These are phyloP conservation scores for Saccopteryx leptura DNA, from an alignment of 2,113 vertebrate genomes.

Conservation along the genomic window DNA sequence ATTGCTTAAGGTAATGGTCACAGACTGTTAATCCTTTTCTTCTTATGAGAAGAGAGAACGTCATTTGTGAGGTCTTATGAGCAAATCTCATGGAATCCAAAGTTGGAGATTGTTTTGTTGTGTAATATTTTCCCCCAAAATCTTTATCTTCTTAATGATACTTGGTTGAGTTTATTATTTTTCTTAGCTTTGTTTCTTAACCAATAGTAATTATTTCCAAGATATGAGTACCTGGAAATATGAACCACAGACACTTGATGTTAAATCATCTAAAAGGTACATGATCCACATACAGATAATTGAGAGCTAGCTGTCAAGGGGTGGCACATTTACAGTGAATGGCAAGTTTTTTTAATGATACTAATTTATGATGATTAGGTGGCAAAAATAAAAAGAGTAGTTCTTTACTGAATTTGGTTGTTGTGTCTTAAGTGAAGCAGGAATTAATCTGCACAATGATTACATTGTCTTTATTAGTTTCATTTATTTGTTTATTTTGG, in stretches of 20 bases:
- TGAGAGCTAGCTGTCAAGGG: not conserved
- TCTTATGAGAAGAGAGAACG: constrained; percentile 6
- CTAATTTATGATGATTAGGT: not conserved
- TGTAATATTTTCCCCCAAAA: not conserved
- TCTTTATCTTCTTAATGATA: constrained; percentile 48
- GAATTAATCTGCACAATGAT: not conserved
- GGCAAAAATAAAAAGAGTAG: not conserved
- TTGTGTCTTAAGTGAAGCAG: not conserved
- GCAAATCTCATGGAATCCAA: not conserved
- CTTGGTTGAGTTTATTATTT: constrained; percentile 15
- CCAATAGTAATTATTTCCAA: constrained; percentile 51
- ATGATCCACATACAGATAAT: not conserved
- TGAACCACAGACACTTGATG: not conserved
- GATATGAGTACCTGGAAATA: constrained; percentile 49
- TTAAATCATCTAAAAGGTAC: not conserved
- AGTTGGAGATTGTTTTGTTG: not conserved
- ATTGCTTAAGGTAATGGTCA: constrained; percentile 6
- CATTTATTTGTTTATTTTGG: no score
- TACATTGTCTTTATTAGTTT: fast-evolving
- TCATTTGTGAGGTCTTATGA: not conserved
- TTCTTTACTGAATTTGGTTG: not conserved
- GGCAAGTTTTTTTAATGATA: not conserved
- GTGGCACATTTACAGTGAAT: not conserved
- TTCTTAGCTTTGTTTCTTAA: not conserved
- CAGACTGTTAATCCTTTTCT: not conserved